Evolutionary conservation across 2,888 invertebrate genomes (phyloP).

Genomic region (Lamellibrachia columna): DNA sequence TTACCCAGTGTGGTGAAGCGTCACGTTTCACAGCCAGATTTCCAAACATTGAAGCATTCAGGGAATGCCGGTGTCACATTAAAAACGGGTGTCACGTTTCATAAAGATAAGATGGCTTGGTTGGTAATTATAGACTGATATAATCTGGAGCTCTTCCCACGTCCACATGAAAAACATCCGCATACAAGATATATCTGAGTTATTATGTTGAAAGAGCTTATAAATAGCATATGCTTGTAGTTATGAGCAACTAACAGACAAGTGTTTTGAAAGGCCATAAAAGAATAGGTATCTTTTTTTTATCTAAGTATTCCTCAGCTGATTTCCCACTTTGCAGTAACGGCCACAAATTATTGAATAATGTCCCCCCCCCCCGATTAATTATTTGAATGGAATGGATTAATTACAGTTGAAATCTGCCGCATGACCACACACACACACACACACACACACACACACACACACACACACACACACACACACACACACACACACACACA

Average conservation of each 20-base stretch:
- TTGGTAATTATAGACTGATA: constrained; percentile 9
- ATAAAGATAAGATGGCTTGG: background rate
- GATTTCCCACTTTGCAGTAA: background rate
- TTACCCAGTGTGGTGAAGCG: background rate
- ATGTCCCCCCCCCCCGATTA: background rate
- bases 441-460: no score
- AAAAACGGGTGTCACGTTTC: background rate
- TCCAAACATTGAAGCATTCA: background rate
- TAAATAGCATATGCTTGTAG: background rate
- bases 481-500: no score
- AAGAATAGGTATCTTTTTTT: background rate
- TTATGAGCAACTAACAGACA: background rate
- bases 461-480: no score
- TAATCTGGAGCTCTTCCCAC: background rate
- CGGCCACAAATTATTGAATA: background rate
- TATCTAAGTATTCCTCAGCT: background rate
- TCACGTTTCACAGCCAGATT: background rate
- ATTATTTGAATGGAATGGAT: background rate
- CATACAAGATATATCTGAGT: constrained; percentile 1
- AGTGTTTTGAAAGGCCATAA: background rate
- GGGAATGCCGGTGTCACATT: background rate
- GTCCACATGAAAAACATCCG: background rate
- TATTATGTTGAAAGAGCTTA: background rate
- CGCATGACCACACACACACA: constrained; percentile 1
- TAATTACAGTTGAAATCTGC: background rate